Evolutionary conservation across 2,888 invertebrate genomes (phyloP), one percentile per base, ranked within the genome.

Genomic region (Nematopogon swammerdamellus): DNA sequence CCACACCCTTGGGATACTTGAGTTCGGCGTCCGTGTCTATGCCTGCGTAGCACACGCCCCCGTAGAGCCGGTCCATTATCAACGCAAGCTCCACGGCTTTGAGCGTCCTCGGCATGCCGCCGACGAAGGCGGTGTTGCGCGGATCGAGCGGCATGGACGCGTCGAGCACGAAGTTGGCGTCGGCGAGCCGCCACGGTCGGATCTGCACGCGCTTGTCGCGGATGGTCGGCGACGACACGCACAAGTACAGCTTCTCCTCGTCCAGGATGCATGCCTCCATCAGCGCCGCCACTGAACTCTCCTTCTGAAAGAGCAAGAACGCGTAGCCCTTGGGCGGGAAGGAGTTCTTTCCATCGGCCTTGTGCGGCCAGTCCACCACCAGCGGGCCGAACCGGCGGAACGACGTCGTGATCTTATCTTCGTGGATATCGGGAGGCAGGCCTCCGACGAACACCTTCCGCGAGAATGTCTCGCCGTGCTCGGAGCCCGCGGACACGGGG

Each of bases 321-420:
- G 95, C 94, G 74, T 95, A 95, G 60, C 97, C 97, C 82, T 98
- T 97, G 55, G 97, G 97, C 63, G 97, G 97, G 77, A 98, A 98
- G 76, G 97, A 97, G 49, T 96, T 97, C 83, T 98, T 98, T 81
- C 96, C 97, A 74, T 99, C 98, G 25, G 98, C 97, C 81, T 98
- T 98, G 80, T 98, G 97, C 14, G 99, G 99, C 98, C 99, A 99
- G 79, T 99, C 98, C 55, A 99, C 97, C 59, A 97, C 95, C 62
- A 99, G 82, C 43, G 95, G 94, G 25, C 99, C 99, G 72, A 98
- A 99, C 59, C 96, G 89, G 52, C 96, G 87, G 81, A 99, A 99
- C 68, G 97, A 97, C 47, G 95, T 91, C 53, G 96, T 97, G 57
- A 99, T 98, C 80, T 98, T 98, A 79, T 97, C 91, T 84, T 98